Evolutionary conservation across 2,888 invertebrate species (phyloP), one percentile per base, ranked within the genome.

Genomic region (Suillia variegata): DNA sequence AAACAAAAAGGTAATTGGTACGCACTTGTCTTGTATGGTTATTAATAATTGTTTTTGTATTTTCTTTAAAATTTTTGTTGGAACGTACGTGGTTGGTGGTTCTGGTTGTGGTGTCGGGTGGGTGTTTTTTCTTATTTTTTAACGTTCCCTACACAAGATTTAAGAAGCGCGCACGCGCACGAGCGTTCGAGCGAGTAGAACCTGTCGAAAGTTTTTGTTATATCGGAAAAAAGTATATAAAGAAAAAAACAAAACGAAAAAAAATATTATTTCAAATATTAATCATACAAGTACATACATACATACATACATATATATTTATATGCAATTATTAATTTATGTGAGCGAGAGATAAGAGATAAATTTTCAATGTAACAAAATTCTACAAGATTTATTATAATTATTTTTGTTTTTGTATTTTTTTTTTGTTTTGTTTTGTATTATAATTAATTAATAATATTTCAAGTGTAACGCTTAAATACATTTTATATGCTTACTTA

Each of bases 271-370:
- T 15, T 38, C 15, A 45, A 54, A 22, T 31, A 38, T 49, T 49
- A 15, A 49, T 15, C n/a, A 10, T 24, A 24, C 49, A 49, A 22
- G 20, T 24, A 13, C n/a, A 49, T 49, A 49, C 4, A 38, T 49
- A 48, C 21, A 49, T 56, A 56, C 10, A 26, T 34, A 49, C 21
- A 45, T 58, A 34, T 58, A 26, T 54, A 54, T 33, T 22, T 48
- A 47, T 54, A 42, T 54, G 17, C 45, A 51, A 22, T 13, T 42
- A 31, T 50, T 12, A 6, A 42, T 31, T 17, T 55, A 42, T 42
- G 45, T 55, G 42, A 42, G n/a, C n/a, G n/a, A n/a, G n/a, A n/a
- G n/a, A n/a, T n/a, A n/a, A n/a, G n/a, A n/a, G n/a, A n/a, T n/a
- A n/a, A n/a, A n/a, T n/a, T n/a, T n/a, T n/a, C n/a, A n/a, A n/a